Conservation (phyloP, 2,113 vertebrate species). For the Cyprinodon brontotheroides region DNA sequence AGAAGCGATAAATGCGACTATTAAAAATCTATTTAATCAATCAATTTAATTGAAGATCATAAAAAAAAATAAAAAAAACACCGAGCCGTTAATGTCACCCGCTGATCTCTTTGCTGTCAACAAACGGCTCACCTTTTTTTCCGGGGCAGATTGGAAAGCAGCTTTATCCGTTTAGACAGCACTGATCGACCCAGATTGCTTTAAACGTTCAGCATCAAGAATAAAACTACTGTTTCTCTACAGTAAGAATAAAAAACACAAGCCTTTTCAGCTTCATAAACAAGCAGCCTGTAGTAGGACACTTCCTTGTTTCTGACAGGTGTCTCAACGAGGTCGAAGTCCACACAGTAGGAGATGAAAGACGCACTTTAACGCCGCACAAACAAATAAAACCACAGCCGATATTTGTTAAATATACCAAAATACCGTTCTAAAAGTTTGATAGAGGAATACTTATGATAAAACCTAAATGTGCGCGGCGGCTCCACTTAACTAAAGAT, state of each 20-base stretch:
- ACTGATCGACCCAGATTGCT: slow-evolving; percentile 2
- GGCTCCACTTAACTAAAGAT: background rate
- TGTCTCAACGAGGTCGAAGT: slow-evolving; percentile 57
- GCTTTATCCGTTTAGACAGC: slow-evolving; percentile 39
- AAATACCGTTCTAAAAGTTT: background rate
- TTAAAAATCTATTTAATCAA: too few relatives aligned
- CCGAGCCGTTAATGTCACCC: background rate
- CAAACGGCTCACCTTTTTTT: slow-evolving; percentile 56
- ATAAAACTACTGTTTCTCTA: slow-evolving; percentile 13
- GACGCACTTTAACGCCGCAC: background rate
- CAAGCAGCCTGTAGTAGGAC: background rate
- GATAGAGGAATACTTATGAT: background rate
- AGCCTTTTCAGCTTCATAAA: background rate
- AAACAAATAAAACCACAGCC: background rate
- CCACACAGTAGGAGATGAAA: slow-evolving; percentile 13
- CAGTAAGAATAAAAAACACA: background rate
- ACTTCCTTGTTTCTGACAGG: slow-evolving; percentile 75
- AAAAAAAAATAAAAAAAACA: background rate
- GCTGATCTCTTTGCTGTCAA: slow-evolving; percentile 5
- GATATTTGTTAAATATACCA: background rate
- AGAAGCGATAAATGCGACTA: background rate
- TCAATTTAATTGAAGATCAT: too few relatives aligned
- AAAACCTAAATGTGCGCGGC: background rate
- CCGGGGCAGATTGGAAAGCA: slow-evolving; percentile 1
- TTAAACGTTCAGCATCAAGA: slow-evolving; percentile 26